Percentiles rank a stretch among this genome's conserved stretches.
phyloP scores from a whole-genome alignment of 2,113 vertebrate genomes.

The Apaloderma vittatum region DNA sequence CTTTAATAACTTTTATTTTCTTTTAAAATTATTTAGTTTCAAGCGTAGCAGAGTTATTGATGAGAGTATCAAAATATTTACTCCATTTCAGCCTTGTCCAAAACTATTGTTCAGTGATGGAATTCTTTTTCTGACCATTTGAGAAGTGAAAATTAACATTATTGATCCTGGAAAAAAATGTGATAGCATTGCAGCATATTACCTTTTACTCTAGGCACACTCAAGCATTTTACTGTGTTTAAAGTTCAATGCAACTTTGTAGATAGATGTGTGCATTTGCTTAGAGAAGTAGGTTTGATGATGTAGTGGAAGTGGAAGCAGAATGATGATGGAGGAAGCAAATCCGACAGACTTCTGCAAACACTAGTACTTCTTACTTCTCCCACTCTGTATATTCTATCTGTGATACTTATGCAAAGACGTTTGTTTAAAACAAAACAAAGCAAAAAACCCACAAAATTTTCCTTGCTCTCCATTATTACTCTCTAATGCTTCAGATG shows the following conservation, averaged over 20 bases:
- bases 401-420: not conserved
- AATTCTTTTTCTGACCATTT: not conserved
- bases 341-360: not conserved
- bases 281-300: not conserved
- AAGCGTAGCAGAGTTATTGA: not conserved
- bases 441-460: not conserved
- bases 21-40: constrained; percentile 33
- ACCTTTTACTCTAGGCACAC: not conserved
- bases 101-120: not conserved
- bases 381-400: not conserved
- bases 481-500: not conserved
- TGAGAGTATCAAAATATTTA: not conserved
- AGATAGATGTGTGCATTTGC: rapidly evolving
- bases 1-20: constrained; percentile 38
- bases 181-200: not conserved
- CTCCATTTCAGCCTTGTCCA: not conserved
- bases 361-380: not conserved
- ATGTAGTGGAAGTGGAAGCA: not conserved
- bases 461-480: not conserved
- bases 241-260: not conserved
- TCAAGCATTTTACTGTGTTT: not conserved
- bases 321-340: not conserved
- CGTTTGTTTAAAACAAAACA: not conserved
- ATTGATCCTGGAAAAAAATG: not conserved
- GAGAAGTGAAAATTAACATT: constrained; percentile 15